phyloP scores from a whole-genome alignment of 2,113 vertebrate genomes.

The Charina bottae region DNA sequence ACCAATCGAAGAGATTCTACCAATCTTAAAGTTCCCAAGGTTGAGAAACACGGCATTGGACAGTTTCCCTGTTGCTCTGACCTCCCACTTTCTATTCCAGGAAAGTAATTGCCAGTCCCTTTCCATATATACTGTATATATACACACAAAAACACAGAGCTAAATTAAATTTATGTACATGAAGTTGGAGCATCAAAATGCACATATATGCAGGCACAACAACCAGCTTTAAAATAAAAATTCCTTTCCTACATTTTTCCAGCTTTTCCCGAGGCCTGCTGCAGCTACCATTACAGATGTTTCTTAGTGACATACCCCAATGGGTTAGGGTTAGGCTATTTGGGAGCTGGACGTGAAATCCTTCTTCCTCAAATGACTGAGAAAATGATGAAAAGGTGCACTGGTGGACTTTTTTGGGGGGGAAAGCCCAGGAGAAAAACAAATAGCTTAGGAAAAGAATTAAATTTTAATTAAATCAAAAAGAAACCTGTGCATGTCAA shows the following conservation, averaged over 20 bases:
- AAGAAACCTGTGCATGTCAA: not conserved
- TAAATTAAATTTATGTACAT: not conserved
- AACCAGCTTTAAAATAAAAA: not conserved
- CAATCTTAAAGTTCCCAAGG: no score
- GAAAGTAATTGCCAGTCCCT: no score
- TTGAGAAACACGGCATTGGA: not conserved
- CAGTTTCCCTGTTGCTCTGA: not conserved
- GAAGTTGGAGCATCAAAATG: not conserved
- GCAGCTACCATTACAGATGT: not conserved
- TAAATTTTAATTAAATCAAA: not conserved
- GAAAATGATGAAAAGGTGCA: not conserved
- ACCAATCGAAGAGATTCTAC: no score
- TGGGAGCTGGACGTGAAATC: not conserved
- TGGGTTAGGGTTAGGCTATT: not conserved
- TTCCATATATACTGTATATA: not conserved
- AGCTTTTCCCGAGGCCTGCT: not conserved
- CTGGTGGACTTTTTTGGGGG: not conserved
- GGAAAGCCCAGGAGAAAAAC: not conserved
- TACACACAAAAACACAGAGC: not conserved
- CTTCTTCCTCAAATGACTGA: not conserved
- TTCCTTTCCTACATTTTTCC: not conserved
- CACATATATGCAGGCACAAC: not conserved
- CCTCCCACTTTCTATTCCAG: no score
- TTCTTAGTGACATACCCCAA: not conserved
- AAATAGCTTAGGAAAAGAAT: not conserved